Base-by-base conservation (phyloP, 2,797 vertebrate genomes). In the Parauchenoglanis ngamensis region DNA sequence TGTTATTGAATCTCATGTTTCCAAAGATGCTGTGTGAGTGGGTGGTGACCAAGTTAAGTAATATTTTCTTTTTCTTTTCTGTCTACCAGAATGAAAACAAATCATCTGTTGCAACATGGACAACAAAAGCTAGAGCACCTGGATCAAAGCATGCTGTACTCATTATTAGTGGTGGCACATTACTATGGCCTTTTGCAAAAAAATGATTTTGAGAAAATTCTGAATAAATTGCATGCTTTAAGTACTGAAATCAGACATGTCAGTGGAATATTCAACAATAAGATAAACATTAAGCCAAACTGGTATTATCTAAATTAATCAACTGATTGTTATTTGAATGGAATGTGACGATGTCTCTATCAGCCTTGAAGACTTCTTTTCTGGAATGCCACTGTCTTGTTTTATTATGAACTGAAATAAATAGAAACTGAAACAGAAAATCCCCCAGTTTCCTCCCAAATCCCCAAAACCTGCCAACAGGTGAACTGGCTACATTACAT, bases 71-170 rank as follows among this genome's bases (percentile, higher is more conserved):
- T 68, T 63, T 49, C 19, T 17, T 65, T 68, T 56, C 5, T 40
- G 17, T 25, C 11, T 44, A 25, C 17, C 63, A 83, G 81, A 83
- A 54, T 83, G 49, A 83, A 31, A 68, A 31, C 25, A 28, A 67
- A 40, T 8, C 61, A 82, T 28, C 61, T 52, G 3, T 21, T 68
- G 46, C 8, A 68, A 35, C 46, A 31, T 21, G 46, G 40, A 49
- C 59, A 82, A 65, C 59, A 82, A 57, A 59, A 52, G 46, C 10
- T 35, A 52, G n/a, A 68, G 46, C 1, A 1, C 63, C 63, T 68
- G 81, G 63, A 83, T 83, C 17, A 68, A 52, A 83, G n/a, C 44
- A 83, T 46, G 23, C 59, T 83, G 17, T 67, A 83, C 17, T 49
- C 44, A 28, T 0, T 49, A 49, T 28, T 49, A 80, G 11, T 59